Base-by-base conservation (phyloP, 2,797 vertebrate species). In the Discoglossus pictus region DNA sequence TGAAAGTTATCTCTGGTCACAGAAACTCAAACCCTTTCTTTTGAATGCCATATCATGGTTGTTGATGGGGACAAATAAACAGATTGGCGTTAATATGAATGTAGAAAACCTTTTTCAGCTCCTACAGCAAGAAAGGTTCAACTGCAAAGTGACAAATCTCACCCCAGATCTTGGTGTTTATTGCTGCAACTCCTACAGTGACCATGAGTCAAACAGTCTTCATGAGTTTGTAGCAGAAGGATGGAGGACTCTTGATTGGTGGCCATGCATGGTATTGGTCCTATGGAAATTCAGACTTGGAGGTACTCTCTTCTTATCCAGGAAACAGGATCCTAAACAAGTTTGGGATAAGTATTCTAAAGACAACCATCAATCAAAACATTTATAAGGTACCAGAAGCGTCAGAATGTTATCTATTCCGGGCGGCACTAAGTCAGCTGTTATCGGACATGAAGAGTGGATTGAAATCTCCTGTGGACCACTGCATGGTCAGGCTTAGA, bases 241-340 rank as follows among this genome's bases (percentile, higher is more conserved):
- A 31, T n/a, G 93, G 94, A 0, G 92, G 94, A 5, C 80, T 96
- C 6, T 80, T 96, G 9, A 66, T 93, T 1, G 93, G 81, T 0
- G 93, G 94, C 1, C 90, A 97, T 58, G 89, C 92, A 0, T 94
- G 90, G 90, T 70, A 61, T 72, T 96, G 93, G 93, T 81, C 91
- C 61, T 81, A 76, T 61, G 74, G 82, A 67, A 80, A 87, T 68
- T 1, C 1, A 0, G 68, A 70, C 3, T 43, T 78, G 61, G 82
- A 80, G 0, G 79, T 82, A 0, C 61, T 86, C 61, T 80, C 84
- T 1, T 9, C 68, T 1, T 87, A 88, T 25, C 82, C 85, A 0
- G 86, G 82, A 56, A 89, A 88, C 74, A 78, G 79, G 51, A 81
- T 87, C 39, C 83, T 89, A 66, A 88, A 87, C 48, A 39, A 50